These are phyloP conservation scores for Myopa tessellatipennis DNA, from an alignment of 2,888 invertebrate genomes.

Conservation along the genomic window DNA sequence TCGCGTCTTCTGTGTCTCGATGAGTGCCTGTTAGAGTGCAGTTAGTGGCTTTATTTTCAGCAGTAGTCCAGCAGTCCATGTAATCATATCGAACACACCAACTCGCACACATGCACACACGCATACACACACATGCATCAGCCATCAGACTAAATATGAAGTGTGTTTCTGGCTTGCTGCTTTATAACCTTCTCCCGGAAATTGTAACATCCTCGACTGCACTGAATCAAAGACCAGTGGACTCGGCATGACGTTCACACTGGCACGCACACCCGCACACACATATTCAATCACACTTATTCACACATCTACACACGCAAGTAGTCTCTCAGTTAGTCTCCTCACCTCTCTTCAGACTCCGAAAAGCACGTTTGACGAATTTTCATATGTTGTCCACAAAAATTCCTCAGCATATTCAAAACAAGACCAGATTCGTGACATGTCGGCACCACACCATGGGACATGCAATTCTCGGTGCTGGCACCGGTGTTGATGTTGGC, in stretches of 20 bases:
- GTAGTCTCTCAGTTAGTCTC: not conserved
- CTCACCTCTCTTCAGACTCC: not conserved
- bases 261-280: not conserved
- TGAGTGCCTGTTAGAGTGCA: constrained; percentile 32
- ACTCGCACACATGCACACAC: constrained; percentile 18
- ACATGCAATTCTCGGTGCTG: not conserved
- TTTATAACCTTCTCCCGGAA: constrained; percentile 31
- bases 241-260: constrained; percentile 4
- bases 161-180: not conserved
- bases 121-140: not conserved
- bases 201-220: constrained; percentile 31
- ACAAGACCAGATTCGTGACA: constrained; percentile 4
- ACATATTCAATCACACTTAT: constrained; percentile 5
- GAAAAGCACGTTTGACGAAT: constrained; percentile 18
- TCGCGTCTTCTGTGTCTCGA: constrained; percentile 6
- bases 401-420: constrained; percentile 32
- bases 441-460: not conserved
- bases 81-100: constrained; percentile 27
- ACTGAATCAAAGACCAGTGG: constrained; percentile 34
- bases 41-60: constrained; percentile 64
- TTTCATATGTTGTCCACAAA: constrained; percentile 30
- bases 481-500: not conserved
- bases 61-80: constrained; percentile 51
- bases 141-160: constrained; percentile 6
- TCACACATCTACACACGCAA: not conserved